A percentile compares a stretch with the other conserved stretches of the same genome.
Evolutionary conservation across 2,797 vertebrate species (phyloP).

Genomic region (Oreochromis mossambicus): DNA sequence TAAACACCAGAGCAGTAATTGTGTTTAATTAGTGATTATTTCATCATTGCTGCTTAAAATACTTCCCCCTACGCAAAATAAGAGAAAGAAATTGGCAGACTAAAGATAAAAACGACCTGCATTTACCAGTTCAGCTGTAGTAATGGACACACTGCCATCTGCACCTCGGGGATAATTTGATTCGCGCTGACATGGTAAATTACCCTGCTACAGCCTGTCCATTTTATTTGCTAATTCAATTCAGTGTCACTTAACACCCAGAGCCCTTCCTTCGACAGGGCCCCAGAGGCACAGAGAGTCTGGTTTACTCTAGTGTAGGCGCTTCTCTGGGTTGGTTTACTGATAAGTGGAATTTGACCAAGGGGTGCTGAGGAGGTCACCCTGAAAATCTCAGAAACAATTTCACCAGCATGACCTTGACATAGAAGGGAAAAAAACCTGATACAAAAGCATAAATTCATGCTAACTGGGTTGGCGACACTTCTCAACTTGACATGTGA

Average conservation of each 20-base stretch:
- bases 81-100: constrained; percentile 16
- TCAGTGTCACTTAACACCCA: constrained; percentile 57
- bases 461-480: constrained; percentile 1
- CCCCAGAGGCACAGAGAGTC: constrained; percentile 6
- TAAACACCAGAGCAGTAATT: constrained; percentile 41
- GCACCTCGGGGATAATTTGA: constrained; percentile 63
- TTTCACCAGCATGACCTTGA: constrained; percentile 5
- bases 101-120: constrained; percentile 28
- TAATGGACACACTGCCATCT: constrained; percentile 64
- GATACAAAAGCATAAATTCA: constrained; percentile 1
- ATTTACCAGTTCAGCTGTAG: constrained; percentile 38
- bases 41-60: constrained; percentile 15
- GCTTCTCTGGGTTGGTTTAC: background rate
- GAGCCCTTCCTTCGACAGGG: constrained; percentile 15
- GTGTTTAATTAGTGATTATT: constrained; percentile 41
- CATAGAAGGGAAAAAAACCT: background rate
- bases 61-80: background rate
- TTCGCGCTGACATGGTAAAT: constrained; percentile 69
- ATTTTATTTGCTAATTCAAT: constrained; percentile 65
- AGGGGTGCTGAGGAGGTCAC: background rate
- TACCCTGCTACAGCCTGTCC: constrained; percentile 53
- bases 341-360: background rate
- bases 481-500: background rate
- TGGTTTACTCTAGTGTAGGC: background rate
- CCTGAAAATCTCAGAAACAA: background rate